These are phyloP conservation scores for Eclectus roratus DNA, from an alignment of 2,113 vertebrate species.

Conservation along the genomic window DNA sequence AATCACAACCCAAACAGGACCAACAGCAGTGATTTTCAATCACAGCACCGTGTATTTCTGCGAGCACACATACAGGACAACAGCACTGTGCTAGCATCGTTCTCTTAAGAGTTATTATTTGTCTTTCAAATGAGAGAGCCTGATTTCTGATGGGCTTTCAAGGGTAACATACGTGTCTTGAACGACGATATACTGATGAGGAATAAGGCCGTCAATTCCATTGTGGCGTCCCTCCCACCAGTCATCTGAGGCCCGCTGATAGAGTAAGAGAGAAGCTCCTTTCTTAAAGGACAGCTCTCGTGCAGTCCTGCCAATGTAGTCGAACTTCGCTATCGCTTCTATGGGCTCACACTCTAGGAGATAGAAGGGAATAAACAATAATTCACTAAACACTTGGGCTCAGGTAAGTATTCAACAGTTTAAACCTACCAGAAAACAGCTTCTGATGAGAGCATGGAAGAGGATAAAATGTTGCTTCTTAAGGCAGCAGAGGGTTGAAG, in stretches of 20 bases:
- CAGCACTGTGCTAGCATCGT: not conserved
- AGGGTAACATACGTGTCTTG: conserved; percentile 87
- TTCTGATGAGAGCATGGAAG: accelerated
- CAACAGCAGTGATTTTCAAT: not conserved
- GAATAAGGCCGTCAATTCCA: conserved; percentile 88
- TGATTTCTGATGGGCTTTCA: not conserved
- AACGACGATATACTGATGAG: conserved; percentile 94
- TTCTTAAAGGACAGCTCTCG: conserved; percentile 95
- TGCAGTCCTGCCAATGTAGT: conserved; percentile 89
- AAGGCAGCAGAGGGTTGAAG: not conserved
- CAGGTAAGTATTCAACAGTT: not conserved
- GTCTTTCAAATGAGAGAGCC: not conserved
- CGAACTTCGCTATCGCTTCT: conserved; percentile 92
- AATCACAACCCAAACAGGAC: conserved; percentile 38
- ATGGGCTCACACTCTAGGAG: conserved; percentile 91
- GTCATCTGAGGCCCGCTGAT: conserved; percentile 90
- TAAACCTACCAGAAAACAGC: not conserved
- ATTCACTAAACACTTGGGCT: not conserved
- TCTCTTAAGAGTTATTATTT: not conserved
- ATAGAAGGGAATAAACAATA: not conserved
- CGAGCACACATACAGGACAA: not conserved
- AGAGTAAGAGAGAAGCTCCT: conserved; percentile 89
- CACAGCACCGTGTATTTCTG: not conserved
- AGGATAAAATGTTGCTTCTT: not conserved
- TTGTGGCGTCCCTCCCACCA: conserved; percentile 97